Percentiles rank a stretch among this genome's conserved stretches.
Evolutionary conservation across 2,888 invertebrate genomes (phyloP).

Genomic region (Melanargia galathea): DNA sequence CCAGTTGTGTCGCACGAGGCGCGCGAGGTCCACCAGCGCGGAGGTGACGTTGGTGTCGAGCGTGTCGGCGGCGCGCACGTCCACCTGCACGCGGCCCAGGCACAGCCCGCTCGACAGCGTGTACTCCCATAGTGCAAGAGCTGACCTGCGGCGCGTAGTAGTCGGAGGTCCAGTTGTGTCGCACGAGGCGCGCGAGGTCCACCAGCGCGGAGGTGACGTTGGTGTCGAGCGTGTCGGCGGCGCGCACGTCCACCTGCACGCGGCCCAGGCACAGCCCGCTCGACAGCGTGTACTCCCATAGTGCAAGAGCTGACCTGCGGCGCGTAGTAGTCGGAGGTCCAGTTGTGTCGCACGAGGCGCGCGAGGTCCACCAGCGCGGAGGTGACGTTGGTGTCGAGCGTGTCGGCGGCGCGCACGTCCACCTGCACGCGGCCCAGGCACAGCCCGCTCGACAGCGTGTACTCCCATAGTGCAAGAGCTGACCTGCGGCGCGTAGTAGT

Average conservation of each 20-base stretch:
- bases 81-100: constrained; percentile 84
- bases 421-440: constrained; percentile 84
- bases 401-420: constrained; percentile 85
- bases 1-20: constrained; percentile 93
- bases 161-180: constrained; percentile 93
- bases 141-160: constrained; percentile 82
- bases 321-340: constrained; percentile 91
- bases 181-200: constrained; percentile 90
- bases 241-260: constrained; percentile 84
- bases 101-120: constrained; percentile 35
- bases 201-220: constrained; percentile 95
- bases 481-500: constrained; percentile 84
- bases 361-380: constrained; percentile 92
- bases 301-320: constrained; percentile 53
- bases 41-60: constrained; percentile 95
- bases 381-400: constrained; percentile 94
- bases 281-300: too few species aligned
- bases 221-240: constrained; percentile 89
- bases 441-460: constrained; percentile 81
- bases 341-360: constrained; percentile 90
- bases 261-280: constrained; percentile 70
- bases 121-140: neutral
- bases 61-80: constrained; percentile 85
- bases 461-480: constrained; percentile 61
- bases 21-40: constrained; percentile 91